Evolutionary conservation across 1,140 invertebrate genomes (phyloP).

Genomic region (Heliconius congener): DNA sequence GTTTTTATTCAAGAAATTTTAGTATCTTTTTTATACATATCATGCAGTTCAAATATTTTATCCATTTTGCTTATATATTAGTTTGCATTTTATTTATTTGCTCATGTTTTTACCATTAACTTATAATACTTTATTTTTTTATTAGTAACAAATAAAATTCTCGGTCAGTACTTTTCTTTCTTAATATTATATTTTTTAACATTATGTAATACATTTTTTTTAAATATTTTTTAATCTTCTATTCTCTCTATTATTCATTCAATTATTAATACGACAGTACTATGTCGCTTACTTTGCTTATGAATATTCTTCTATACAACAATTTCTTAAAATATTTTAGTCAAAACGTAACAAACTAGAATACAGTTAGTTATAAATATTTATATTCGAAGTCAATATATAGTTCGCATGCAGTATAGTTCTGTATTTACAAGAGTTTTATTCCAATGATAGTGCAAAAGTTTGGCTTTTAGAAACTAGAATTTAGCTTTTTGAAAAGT

Average conservation of each 20-base stretch:
- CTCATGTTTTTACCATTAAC: no score
- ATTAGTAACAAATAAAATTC: no score
- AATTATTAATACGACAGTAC: not conserved
- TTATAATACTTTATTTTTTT: no score
- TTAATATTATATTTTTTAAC: not conserved
- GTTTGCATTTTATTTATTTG: not conserved
- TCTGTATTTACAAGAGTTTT: slow-evolving; percentile 1
- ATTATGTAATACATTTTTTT: no score
- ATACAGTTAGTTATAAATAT: not conserved
- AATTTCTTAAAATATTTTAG: not conserved
- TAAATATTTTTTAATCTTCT: no score
- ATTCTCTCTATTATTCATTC: not conserved
- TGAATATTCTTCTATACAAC: not conserved
- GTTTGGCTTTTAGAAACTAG: slow-evolving; percentile 7
- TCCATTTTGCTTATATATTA: not conserved
- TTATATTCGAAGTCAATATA: not conserved
- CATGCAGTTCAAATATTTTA: no score
- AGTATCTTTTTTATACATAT: not conserved
- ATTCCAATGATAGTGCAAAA: not conserved
- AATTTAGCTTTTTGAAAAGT: not conserved
- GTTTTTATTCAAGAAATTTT: not conserved
- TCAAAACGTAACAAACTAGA: not conserved
- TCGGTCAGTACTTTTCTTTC: not conserved
- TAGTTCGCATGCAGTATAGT: not conserved
- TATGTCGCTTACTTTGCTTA: not conserved